These are phyloP conservation scores for Cotesia typhae DNA, from an alignment of 1,140 invertebrate species.

Conservation along the genomic window DNA sequence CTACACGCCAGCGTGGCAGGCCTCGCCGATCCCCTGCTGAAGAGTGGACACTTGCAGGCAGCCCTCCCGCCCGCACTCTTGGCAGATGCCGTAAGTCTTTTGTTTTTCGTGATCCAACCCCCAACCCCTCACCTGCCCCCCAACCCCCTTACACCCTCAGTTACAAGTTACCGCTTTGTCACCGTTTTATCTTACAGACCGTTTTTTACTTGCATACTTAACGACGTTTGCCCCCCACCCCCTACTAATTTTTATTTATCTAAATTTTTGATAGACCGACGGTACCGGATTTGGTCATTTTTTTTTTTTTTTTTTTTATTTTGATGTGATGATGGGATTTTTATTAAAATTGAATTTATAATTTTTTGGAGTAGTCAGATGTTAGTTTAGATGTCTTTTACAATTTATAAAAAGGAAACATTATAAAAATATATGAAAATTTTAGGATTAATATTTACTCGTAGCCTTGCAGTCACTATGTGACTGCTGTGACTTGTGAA, in stretches of 20 bases:
- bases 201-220: background rate
- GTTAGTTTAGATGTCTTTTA: too few relatives aligned
- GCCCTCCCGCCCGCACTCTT: constrained; percentile 78
- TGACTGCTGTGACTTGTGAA: too few relatives aligned
- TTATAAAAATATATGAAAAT: too few relatives aligned
- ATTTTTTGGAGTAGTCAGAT: too few relatives aligned
- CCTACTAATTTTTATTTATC: background rate
- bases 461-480: too few relatives aligned
- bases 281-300: background rate
- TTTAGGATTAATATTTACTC: too few relatives aligned
- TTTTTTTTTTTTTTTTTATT: too few relatives aligned
- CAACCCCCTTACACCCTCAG: background rate
- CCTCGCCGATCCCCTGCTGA: constrained; percentile 76
- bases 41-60: constrained; percentile 81
- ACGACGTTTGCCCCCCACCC: background rate
- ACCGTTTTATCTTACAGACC: background rate
- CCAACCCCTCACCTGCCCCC: background rate
- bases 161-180: background rate
- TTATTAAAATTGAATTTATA: too few relatives aligned
- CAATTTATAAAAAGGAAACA: too few relatives aligned
- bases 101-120: constrained; percentile 62
- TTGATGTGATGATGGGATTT: too few relatives aligned
- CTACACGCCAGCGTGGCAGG: constrained; percentile 73
- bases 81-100: constrained; percentile 66
- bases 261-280: constrained; percentile 36